These are phyloP conservation scores for Cydia pomonella DNA, from an alignment of 1,140 invertebrate genomes.

Conservation along the genomic window DNA sequence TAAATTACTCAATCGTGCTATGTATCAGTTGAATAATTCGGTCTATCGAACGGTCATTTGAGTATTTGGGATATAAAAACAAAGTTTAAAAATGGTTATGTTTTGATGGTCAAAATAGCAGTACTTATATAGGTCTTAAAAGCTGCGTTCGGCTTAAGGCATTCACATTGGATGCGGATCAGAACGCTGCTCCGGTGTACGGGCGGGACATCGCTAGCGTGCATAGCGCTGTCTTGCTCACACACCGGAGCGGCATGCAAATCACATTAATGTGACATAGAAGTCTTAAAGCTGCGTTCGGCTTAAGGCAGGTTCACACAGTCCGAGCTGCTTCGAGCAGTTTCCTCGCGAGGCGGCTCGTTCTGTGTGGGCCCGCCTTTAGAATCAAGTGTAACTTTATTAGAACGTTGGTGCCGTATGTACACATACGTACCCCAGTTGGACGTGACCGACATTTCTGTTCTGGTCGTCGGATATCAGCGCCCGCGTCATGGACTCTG, in stretches of 20 bases:
- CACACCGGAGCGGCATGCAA: too few relatives aligned
- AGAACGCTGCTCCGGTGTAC: too few relatives aligned
- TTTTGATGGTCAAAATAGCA: background rate
- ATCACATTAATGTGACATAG: background rate
- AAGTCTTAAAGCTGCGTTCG: conserved; percentile 10
- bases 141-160: background rate
- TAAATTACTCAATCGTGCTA: too few relatives aligned
- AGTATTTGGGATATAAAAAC: too few relatives aligned
- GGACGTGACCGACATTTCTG: conserved; percentile 92
- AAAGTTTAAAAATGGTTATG: background rate
- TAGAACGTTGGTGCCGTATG: conserved; percentile 69
- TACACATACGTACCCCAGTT: conserved; percentile 92
- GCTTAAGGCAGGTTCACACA: background rate
- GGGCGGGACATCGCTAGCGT: too few relatives aligned
- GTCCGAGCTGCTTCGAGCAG: background rate
- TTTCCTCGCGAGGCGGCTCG: too few relatives aligned
- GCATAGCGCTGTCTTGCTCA: too few relatives aligned
- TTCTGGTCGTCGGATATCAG: conserved; percentile 94
- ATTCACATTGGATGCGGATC: too few relatives aligned
- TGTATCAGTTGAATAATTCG: too few relatives aligned
- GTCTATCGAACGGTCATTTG: too few relatives aligned
- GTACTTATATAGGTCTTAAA: background rate
- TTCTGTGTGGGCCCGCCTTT: too few relatives aligned
- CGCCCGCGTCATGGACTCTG: conserved; percentile 94
- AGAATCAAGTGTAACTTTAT: conserved; percentile 35